Evolutionary conservation across 1,140 invertebrate genomes (phyloP), one percentile per base, ranked within the genome.

Genomic region (Drosophila carrolli): DNA sequence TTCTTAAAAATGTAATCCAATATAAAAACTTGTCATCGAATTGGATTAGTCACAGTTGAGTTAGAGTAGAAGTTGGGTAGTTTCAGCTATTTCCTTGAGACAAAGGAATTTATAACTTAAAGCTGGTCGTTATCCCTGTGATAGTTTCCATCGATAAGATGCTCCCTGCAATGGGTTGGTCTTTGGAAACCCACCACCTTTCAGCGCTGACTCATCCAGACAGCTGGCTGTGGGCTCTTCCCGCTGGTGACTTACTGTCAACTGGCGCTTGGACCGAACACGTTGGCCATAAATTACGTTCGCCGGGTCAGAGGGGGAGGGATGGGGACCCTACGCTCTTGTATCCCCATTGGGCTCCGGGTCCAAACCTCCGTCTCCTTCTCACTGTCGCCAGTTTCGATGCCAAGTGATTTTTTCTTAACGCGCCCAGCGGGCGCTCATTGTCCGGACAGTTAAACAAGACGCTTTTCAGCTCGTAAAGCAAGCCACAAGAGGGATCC

Each of bases 381-480:
- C 79, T 55, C 62, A 62, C 81, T 72, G 53, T 62, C 75, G 66
- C 63, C 60, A 70, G 62, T 70, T 66, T 37, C 54, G 62, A 55
- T 77, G 73, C 73, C 72, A 76, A 78, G 82, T 81, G 80, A 88
- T 89, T 77, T 89, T 88, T 88, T 72, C 68, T 72, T 89, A 88
- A 83, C 84, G 76, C 83, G 72, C 83, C 47, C 83, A 88, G 83
- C 83, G 76, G 84, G 83, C 60, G 84, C 76, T 70, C 76, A 89
- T 88, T 88, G 83, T 88, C 56, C 80, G 56, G 76, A 72, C 83
- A 83, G 83, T 89, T 89, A 88, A 88, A 89, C 84, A 88, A 88
- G 83, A 88, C 80, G 83, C 83, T 88, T 88, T 88, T 88, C 83
- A 88, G 83, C 83, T 88, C 83, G 76, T 88, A 88, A 88, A 89